Evolutionary conservation across 2,888 invertebrate genomes (phyloP), one percentile per base, ranked within the genome.

Genomic region (Malthinus flaveolus): DNA sequence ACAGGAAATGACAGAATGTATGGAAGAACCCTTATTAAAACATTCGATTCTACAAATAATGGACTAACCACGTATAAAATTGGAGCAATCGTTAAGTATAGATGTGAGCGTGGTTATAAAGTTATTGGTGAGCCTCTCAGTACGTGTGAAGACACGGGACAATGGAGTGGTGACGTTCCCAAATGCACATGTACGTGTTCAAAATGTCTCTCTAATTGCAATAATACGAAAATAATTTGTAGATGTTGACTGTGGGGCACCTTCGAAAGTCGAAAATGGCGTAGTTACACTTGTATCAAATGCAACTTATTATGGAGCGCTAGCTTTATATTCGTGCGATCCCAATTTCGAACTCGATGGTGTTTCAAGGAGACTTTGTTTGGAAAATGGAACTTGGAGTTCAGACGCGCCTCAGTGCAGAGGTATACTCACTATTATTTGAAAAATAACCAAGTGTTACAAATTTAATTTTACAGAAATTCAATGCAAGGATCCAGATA

Each of bases 1-100:
- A 93, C 94, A 0, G 93, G 93, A 49, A 95, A 95, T 74, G 95
- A 95, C 75, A 84, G 95, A 49, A 90, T 91, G 85, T 93, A 93
- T 72, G 93, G 93, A 0, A 84, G 93, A 23, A 93, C 93, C 0
- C 79, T 93, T 11, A 89, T 93, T 64, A 82, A 90, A 36, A 93
- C 93, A 0, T 79, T 86, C 0, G 90, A 89, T 49, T 85, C 84
- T 57, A 74, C 83, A 1, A 87, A 84, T 68, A 85, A 84, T 7
- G 82, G 81, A 0, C 86, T 89, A 0, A 87, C 89, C 58, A 90
- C 92, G 0, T 94, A 92, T 78, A 90, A 91, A 73, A 91, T 94
- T 64, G 91, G 92, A 0, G 91, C 94, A 0, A 79, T 93, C 11
- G 90, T 91, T 1, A 94, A 94, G 75, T 95, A 95, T 75, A 83